Conservation (phyloP, 2,888 invertebrate species). For the Drosophila suboccidentalis region DNA sequence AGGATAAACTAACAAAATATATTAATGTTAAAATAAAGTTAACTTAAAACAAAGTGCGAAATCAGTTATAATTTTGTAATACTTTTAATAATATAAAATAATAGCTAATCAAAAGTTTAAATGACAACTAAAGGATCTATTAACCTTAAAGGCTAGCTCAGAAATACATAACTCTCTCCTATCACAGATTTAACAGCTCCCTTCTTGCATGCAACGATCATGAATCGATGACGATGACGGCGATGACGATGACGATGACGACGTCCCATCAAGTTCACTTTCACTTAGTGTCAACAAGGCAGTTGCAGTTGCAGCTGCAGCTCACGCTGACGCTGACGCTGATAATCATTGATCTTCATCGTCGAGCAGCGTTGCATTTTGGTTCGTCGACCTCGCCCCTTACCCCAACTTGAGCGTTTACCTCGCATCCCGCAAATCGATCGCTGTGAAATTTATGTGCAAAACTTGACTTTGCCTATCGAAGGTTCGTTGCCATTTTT, state of each 20-base stretch:
- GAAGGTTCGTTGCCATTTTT: slow-evolving; percentile 79
- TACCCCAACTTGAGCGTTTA: slow-evolving; percentile 8
- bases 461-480: slow-evolving; percentile 74
- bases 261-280: slow-evolving; percentile 78
- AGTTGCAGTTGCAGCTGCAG: slow-evolving; percentile 57
- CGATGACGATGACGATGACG: slow-evolving; percentile 34
- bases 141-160: neutral
- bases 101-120: neutral
- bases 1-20: neutral
- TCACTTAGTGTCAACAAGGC: slow-evolving; percentile 78
- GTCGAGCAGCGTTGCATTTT: slow-evolving; percentile 52
- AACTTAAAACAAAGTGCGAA: neutral
- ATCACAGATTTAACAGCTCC: slow-evolving; percentile 26
- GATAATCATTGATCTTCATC: slow-evolving; percentile 84
- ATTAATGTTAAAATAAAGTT: neutral
- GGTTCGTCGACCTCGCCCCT: slow-evolving; percentile 33
- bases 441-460: slow-evolving; percentile 73
- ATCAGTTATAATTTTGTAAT: too few species aligned
- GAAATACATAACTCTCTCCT: slow-evolving; percentile 14
- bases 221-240: slow-evolving; percentile 42
- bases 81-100: neutral
- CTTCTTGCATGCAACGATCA: slow-evolving; percentile 28
- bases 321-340: slow-evolving; percentile 34
- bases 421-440: slow-evolving; percentile 33
- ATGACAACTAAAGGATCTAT: neutral